Evolutionary conservation across 2,888 invertebrate species (phyloP).

Genomic region (Apoda limacodes): DNA sequence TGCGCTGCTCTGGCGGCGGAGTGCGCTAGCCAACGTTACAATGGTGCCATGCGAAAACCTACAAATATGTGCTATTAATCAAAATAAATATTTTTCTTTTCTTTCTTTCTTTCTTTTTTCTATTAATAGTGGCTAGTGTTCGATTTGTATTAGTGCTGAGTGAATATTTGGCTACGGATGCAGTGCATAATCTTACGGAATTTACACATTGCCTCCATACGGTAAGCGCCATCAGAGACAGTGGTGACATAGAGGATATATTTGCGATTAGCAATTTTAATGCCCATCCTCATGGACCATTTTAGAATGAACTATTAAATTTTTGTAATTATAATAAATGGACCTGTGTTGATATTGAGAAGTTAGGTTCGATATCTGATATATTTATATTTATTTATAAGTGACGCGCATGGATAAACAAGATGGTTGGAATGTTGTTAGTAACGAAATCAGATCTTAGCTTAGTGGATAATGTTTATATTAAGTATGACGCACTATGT

Average conservation of each 20-base stretch:
- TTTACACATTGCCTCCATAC: too few species aligned
- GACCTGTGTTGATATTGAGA: too few species aligned
- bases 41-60: conserved; percentile 6
- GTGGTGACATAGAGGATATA: conserved; percentile 1
- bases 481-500: conserved; percentile 7
- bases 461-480: too few species aligned
- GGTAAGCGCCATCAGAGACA: too few species aligned
- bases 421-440: conserved; percentile 7
- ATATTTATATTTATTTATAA: conserved; percentile 7
- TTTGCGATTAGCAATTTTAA: too few species aligned
- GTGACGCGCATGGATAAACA: conserved; percentile 5
- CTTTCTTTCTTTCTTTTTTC: too few species aligned
- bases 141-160: too few species aligned
- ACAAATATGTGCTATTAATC: conserved; percentile 4
- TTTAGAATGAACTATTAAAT: conserved; percentile 3
- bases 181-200: too few species aligned
- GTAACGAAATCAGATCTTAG: too few species aligned
- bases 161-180: too few species aligned
- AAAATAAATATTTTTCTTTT: too few species aligned
- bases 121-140: too few species aligned
- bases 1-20: conserved; percentile 4
- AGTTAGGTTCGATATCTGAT: conserved; percentile 1
- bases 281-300: neutral
- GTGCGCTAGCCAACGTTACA: neutral
- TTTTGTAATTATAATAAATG: conserved; percentile 4